Base-by-base conservation (phyloP, 1,140 invertebrate species). In the Papilio dardanus region DNA sequence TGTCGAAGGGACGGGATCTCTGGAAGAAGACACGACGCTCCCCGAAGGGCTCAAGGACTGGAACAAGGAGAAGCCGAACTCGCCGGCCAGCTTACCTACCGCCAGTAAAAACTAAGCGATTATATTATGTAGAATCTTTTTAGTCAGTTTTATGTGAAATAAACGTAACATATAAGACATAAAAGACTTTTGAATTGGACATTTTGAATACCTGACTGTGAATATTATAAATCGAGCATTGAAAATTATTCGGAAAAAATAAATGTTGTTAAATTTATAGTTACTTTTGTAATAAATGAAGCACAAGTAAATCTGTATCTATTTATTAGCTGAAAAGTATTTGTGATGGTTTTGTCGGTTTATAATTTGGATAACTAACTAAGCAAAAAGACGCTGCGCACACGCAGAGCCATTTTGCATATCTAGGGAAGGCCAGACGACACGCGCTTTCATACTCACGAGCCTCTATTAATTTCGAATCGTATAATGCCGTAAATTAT, bases 1-100 rank as follows among this genome's bases (percentile, higher is more conserved):
- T 94, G 99, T 99, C 1, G 99, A 99, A 94, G 99, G 99, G 0
- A 99, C 99, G 14, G 99, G 99, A 19, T 99, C 98, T 0, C 96
- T 99, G 81, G 99, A 99, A 83, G 99, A 99, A 92, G 98, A 99
- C 85, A 99, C 99, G 0, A 94, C 95, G 0, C 94, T 99, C 79
- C 99, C 99, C 0, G 97, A 99, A 94, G 99, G 99, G 68, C 94
- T 99, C 1, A 97, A 99, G 92, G 96, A 97, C 78, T 99, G 99
- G 99, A 99, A 99, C 88, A 96, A 96, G 85, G 94, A 96, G 74
- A 95, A 94, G 76, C 89, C 79, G 7, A 77, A 78, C 7, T 80
- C 86, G 6, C 71, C 86, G 42, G 86, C 89, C 3, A 87, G 84
- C 76, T 82, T 86, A 85, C 83, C 87, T 14, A 74, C 86, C 19